phyloP scores from a whole-genome alignment of 2,888 invertebrate genomes.

The Seladonia tumulorum region DNA sequence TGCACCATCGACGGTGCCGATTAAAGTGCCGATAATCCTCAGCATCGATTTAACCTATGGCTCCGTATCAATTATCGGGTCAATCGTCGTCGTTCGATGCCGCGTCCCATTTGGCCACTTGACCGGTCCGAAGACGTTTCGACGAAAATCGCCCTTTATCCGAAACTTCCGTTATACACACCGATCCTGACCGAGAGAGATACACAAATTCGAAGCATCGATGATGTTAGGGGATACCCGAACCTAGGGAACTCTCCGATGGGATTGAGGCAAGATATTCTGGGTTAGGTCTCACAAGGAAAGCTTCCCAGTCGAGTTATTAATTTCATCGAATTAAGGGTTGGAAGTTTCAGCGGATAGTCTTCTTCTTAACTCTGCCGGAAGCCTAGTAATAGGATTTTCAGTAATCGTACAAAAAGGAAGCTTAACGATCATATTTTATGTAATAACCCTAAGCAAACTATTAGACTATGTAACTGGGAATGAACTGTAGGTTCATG shows the following conservation, averaged over 20 bases:
- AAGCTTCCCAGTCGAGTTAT: background rate
- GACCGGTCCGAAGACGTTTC: conserved; percentile 55
- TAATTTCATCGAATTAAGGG: background rate
- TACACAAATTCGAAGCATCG: background rate
- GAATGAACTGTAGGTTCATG: no score
- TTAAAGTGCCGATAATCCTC: conserved; percentile 70
- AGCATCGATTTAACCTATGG: conserved; percentile 69
- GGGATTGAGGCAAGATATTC: background rate
- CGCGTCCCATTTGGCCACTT: conserved; percentile 61
- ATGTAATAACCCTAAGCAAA: background rate
- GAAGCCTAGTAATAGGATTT: no score
- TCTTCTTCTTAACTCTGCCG: no score
- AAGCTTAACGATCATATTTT: background rate
- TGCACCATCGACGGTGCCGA: conserved; percentile 60
- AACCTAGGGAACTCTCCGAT: background rate
- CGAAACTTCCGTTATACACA: background rate
- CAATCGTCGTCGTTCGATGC: conserved; percentile 60
- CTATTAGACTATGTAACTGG: no score
- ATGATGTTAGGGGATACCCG: background rate
- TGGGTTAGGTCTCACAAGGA: background rate
- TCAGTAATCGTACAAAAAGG: no score
- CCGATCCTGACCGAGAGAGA: background rate
- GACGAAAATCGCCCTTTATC: conserved; percentile 55
- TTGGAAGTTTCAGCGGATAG: background rate
- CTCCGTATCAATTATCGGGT: conserved; percentile 68